These are phyloP conservation scores for Phataginus tricuspis DNA, from an alignment of 2,797 vertebrate genomes.

Conservation along the genomic window DNA sequence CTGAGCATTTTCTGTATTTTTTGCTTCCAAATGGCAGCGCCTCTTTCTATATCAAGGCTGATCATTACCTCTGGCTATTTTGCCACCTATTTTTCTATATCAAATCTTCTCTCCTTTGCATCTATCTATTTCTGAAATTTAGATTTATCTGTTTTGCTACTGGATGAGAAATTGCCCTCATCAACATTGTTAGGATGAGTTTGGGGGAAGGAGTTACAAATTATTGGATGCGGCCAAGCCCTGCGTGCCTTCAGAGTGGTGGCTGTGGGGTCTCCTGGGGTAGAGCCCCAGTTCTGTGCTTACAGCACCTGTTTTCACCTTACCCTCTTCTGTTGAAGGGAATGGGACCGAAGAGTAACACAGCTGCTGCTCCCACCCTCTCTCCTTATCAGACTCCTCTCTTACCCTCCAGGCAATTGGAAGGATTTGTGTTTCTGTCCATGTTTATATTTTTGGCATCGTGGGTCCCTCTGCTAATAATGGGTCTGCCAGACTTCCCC, in stretches of 20 bases:
- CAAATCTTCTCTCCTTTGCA: not conserved
- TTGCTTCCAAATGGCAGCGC: not conserved
- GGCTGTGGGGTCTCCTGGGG: rapidly evolving
- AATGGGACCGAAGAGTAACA: rapidly evolving
- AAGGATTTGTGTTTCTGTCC: too few relatives aligned
- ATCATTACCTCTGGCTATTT: not conserved
- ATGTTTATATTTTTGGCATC: not conserved
- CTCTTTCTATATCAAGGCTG: not conserved
- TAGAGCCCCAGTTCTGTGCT: rapidly evolving
- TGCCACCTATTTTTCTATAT: not conserved
- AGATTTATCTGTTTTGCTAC: not conserved
- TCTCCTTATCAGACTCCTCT: not conserved
- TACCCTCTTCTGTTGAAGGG: not conserved
- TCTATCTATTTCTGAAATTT: not conserved
- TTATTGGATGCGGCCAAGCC: rapidly evolving
- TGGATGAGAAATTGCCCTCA: not conserved
- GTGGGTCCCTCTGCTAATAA: rapidly evolving
- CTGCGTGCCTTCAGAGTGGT: rapidly evolving
- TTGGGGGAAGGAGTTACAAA: not conserved
- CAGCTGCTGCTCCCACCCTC: not conserved
- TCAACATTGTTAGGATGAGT: not conserved
- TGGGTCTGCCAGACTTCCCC: rapidly evolving
- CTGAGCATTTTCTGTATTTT: rapidly evolving
- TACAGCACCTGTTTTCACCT: rapidly evolving
- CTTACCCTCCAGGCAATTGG: not conserved